A percentile compares a stretch with the other conserved stretches of the same genome.
phyloP scores from a whole-genome alignment of 2,113 vertebrate species.

The Amblyopsis rosae region DNA sequence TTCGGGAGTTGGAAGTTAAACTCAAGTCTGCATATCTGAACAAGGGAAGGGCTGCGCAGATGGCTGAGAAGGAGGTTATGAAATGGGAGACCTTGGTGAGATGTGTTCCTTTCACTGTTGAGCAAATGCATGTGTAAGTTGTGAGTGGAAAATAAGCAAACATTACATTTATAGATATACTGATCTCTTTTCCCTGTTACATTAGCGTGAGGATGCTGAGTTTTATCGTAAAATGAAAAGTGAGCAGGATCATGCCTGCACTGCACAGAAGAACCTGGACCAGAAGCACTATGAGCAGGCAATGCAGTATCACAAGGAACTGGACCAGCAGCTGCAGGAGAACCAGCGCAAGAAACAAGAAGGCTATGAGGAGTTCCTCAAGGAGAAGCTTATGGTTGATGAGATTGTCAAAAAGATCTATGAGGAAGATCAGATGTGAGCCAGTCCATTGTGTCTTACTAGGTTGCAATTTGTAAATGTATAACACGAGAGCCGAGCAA shows the following conservation, averaged over 20 bases:
- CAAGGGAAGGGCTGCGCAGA: slow-evolving; percentile 88
- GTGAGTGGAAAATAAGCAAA: not conserved
- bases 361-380: slow-evolving; percentile 87
- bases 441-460: not conserved
- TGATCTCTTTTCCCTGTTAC: slow-evolving; percentile 5
- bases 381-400: slow-evolving; percentile 91
- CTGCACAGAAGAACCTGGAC: slow-evolving; percentile 75
- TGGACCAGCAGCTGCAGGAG: slow-evolving; percentile 87
- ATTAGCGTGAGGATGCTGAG: slow-evolving; percentile 84
- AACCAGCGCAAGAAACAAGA: slow-evolving; percentile 82
- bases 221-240: slow-evolving; percentile 76
- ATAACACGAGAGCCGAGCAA: not conserved
- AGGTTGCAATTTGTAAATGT: not conserved
- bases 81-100: slow-evolving; percentile 84
- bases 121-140: not conserved
- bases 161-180: not conserved
- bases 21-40: slow-evolving; percentile 87
- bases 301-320: slow-evolving; percentile 78
- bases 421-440: slow-evolving; percentile 90
- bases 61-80: slow-evolving; percentile 85
- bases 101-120: not conserved
- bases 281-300: slow-evolving; percentile 72
- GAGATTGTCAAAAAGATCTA: slow-evolving; percentile 91
- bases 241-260: slow-evolving; percentile 63
- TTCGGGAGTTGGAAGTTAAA: slow-evolving; percentile 88